Base-by-base conservation (phyloP, 1,140 invertebrate genomes). In the Dendroctonus valens region DNA sequence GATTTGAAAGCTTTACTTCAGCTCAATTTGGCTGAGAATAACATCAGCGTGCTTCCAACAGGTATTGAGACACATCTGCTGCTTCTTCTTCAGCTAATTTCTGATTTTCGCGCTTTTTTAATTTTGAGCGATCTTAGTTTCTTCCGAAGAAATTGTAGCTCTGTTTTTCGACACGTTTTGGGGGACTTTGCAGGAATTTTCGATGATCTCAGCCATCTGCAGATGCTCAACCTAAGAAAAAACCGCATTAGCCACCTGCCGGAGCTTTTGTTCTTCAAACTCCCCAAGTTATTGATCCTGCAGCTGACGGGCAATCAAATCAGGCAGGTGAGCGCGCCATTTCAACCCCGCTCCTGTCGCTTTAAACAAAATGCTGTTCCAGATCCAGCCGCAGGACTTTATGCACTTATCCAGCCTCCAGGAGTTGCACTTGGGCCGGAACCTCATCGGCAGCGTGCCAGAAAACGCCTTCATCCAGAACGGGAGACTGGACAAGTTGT, bases 1-100 rank as follows among this genome's bases (percentile, higher is more conserved):
- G 79, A 85, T 40, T 76, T 90, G 53, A 79, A 76, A 6, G 80
- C 78, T 64, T 72, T 87, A 0, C 84, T 82, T 71, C 79, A 84
- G 61, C 71, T 87, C 8, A 84, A 86, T 70, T 76, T 87, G 14
- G 83, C 84, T 0, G 83, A 84, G 70, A 87, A 87, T 74, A 70
- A 76, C 61, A 78, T 83, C 40, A 67, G 73, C 71, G 70, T 74
- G 66, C 76, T 79, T 26, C 69, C 74, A 58, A 59, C 69, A 54
- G 76, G 76, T 76, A 60, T 40, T 8, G 8, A 52, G n/a, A n/a
- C n/a, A n/a, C n/a, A n/a, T n/a, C n/a, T n/a, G n/a, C n/a, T n/a
- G n/a, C n/a, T n/a, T n/a, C n/a, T n/a, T n/a, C n/a, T n/a, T n/a
- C n/a, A n/a, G n/a, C n/a, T n/a, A n/a, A n/a, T n/a, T n/a, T n/a